Evolutionary conservation across 2,888 invertebrate species (phyloP), one percentile per base, ranked within the genome.

Genomic region (Chironomus riparius): DNA sequence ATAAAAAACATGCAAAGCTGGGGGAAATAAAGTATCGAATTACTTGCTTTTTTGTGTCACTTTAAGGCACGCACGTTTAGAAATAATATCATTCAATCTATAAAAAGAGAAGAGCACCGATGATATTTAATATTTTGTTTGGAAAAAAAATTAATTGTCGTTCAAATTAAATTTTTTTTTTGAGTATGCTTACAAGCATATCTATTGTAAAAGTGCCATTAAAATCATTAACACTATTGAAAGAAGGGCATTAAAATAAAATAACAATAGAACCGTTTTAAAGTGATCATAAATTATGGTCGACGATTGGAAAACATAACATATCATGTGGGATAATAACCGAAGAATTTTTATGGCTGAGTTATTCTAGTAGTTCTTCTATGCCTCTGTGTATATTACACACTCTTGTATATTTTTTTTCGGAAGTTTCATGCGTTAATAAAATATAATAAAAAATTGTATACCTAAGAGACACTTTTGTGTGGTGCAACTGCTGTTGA

Each of bases 211-310:
- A 74, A 47, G 15, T 68, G 47, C 65, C 68, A 74, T 74, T 74
- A 74, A 74, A 74, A 65, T 74, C 74, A 74, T 68, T 74, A 74
- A 38, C 48, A 28, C 74, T 74, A 74, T 74, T 74, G 74, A 74
- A 22, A 68, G 18, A 13, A 68, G 65, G 74, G 47, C n/a, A 65
- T 74, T 47, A 74, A 74, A 68, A 74, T 68, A 38, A 47, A 68
- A 47, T 68, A 68, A 74, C 47, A 24, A 56, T 70, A 71, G 24
- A 71, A 10, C 18, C 4, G 18, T 24, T 24, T 24, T 24, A 65
- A 65, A 65, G 65, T 65, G 65, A 48, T 74, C 74, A 22, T 74
- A 74, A 74, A 74, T 74, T 50, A 73, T 65, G 73, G 61, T 65
- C 65, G 65, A 22, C 65, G 65, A 65, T 65, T 65, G 65, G 65